phyloP scores from a whole-genome alignment of 2,888 invertebrate genomes.

The Nomada ruficornis region DNA sequence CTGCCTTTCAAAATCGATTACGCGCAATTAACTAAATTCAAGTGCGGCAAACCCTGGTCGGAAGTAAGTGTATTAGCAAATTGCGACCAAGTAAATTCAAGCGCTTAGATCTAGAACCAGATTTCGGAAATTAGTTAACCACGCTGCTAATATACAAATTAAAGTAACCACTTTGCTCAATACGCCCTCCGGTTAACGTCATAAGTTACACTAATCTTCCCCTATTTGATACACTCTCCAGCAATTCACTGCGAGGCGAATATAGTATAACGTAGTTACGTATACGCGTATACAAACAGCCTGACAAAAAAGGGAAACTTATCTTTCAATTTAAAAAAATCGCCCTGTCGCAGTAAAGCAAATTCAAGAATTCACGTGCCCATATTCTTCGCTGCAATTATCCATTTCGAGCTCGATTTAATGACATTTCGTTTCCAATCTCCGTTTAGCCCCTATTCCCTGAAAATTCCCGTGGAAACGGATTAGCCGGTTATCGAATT shows the following conservation, averaged over 20 bases:
- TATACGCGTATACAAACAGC: background rate
- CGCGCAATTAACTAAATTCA: slow-evolving; percentile 8
- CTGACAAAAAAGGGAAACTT: background rate
- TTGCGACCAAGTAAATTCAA: slow-evolving; percentile 18
- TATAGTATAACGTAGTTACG: background rate
- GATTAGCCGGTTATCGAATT: background rate
- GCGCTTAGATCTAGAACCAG: background rate
- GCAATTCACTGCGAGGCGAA: background rate
- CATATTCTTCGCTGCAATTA: background rate
- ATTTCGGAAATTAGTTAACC: slow-evolving; percentile 18
- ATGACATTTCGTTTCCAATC: background rate
- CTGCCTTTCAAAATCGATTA: background rate
- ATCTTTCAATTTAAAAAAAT: background rate
- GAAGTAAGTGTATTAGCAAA: slow-evolving; percentile 18
- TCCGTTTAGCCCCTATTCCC: background rate
- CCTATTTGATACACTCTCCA: background rate
- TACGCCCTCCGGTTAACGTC: background rate
- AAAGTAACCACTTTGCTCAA: slow-evolving; percentile 8
- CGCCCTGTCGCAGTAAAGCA: background rate
- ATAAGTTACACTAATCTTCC: background rate
- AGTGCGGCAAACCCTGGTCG: background rate
- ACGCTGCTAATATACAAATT: slow-evolving; percentile 8
- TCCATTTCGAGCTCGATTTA: background rate
- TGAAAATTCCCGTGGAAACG: slow-evolving; percentile 2
- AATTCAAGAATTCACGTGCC: background rate